phyloP scores from a whole-genome alignment of 2,888 invertebrate genomes.

The Candidula unifasciata region DNA sequence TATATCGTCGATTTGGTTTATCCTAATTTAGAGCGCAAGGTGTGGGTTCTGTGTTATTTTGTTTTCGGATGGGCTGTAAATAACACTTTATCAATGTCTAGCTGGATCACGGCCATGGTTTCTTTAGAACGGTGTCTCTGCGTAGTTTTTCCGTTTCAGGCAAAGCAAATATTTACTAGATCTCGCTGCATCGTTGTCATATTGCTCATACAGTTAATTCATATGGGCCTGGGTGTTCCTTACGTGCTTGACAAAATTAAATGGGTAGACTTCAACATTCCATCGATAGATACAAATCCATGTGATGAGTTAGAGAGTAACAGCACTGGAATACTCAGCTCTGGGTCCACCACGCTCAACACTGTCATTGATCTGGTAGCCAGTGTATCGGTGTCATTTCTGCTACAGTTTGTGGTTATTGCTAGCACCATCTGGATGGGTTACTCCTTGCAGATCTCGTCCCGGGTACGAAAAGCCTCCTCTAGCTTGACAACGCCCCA shows the following conservation, averaged over 20 bases:
- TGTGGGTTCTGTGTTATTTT: neutral
- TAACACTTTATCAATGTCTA: neutral
- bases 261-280: neutral
- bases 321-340: neutral
- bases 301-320: neutral
- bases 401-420: neutral
- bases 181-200: neutral
- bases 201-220: neutral
- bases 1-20: neutral
- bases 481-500: neutral
- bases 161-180: constrained; percentile 25
- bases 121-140: constrained; percentile 32
- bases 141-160: constrained; percentile 27
- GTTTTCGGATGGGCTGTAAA: neutral
- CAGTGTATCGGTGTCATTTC: neutral
- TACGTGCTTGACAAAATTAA: neutral
- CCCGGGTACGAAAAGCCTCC: neutral
- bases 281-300: neutral
- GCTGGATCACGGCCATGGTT: constrained; percentile 35
- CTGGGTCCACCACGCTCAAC: neutral
- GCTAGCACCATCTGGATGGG: constrained; percentile 5
- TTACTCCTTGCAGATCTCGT: neutral
- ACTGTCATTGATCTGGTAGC: neutral
- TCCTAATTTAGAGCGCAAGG: neutral
- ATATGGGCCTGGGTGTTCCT: neutral